Evolutionary conservation across 2,797 vertebrate genomes (phyloP), one percentile per base, ranked within the genome.

Genomic region (Pelodytes ibericus): DNA sequence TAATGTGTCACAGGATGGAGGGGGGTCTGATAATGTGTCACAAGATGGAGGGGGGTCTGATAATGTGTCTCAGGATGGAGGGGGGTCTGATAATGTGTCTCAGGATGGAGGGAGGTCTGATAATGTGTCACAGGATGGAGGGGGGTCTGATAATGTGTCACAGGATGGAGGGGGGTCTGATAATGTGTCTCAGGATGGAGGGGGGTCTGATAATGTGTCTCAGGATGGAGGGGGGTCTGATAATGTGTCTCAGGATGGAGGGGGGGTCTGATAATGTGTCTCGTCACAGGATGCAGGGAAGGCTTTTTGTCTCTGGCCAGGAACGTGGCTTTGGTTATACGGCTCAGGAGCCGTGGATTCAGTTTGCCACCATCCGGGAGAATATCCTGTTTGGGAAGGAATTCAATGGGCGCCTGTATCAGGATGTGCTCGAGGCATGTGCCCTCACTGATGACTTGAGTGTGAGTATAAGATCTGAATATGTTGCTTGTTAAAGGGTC

Each of bases 281-380:
- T 92, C 0, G 86, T 96, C 4, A 85, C 87, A 16, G 91, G 90
- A 59, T 86, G 90, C 82, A 92, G 91, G 73, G 81, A 81, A 26
- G 51, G 4, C 31, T 78, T 6, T 72, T 66, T 39, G 69, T 49
- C 11, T 65, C 75, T 4, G 51, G 33, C 29, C 69, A 78, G 41
- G 75, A 78, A 29, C 36, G 22, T 3, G 97, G 98, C 73, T 97
- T 99, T 41, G 95, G 94, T 29, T 87, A 99, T 80, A 93, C 89
- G 8, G 84, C 92, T 1, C 97, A 99, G 90, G 98, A 99, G 78
- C 91, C 97, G 13, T 99, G 98, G 98, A 95, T 99, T 83, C 98
- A 98, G 86, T 94, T 97, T 59, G 91, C 94, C 58, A 94, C 95
- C 16, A 91, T 99, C 26, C 92, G 91, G 25, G 94, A 97, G 83